Evolutionary conservation across 2,888 invertebrate species (phyloP).

Genomic region (Sesamia inferens): DNA sequence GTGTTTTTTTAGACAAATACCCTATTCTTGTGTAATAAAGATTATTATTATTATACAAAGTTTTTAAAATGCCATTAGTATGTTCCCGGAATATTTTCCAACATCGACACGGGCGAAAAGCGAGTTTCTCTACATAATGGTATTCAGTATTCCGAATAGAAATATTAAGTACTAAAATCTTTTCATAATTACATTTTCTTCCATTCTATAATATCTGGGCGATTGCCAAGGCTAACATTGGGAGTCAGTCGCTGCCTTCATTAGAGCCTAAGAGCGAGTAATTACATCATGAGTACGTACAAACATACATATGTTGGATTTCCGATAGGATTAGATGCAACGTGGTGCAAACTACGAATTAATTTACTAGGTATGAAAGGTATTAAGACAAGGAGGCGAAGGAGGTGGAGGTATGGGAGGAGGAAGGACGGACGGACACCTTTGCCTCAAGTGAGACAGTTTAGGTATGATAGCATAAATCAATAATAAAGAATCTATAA

Average conservation of each 20-base stretch:
- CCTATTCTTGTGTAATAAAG: no score
- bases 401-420: no score
- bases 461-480: no score
- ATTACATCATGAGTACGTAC: slow-evolving; percentile 17
- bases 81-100: background rate
- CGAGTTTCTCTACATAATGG: background rate
- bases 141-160: background rate
- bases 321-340: slow-evolving; percentile 15
- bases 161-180: background rate
- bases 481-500: no score
- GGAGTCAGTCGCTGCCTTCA: slow-evolving; percentile 19
- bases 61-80: background rate
- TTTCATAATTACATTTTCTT: slow-evolving; percentile 12
- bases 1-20: no score
- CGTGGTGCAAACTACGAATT: background rate
- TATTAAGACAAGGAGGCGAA: no score
- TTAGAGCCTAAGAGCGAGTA: slow-evolving; percentile 20
- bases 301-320: background rate
- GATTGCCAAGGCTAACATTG: slow-evolving; percentile 31
- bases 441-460: no score
- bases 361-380: no score
- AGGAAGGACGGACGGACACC: no score
- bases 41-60: no score
- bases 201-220: slow-evolving; percentile 11
- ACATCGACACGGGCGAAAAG: background rate